Base-by-base conservation (phyloP, 1,140 invertebrate species). In the Melipona quadrifasciata region DNA sequence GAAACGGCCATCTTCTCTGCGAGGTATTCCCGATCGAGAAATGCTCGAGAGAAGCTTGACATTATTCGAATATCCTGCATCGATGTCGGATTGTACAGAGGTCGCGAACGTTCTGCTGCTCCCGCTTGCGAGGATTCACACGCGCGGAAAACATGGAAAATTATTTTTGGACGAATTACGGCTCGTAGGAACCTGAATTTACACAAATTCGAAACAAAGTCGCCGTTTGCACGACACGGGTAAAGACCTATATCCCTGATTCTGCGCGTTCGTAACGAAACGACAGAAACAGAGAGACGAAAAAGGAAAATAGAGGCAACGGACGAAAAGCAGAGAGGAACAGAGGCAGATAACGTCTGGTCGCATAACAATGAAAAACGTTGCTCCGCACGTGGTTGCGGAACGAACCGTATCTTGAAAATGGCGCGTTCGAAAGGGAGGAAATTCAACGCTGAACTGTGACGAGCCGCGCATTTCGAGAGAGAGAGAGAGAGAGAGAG, bases 381-480 rank as follows among this genome's bases (percentile, higher is more conserved):
- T 24, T n/a, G 1, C 14, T 16, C 21, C 24, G n/a, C n/a, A 34
- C 10, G 1, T 6, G 4, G 53, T 12, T 57, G 51, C 19, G 10
- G n/a, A 8, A 12, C 5, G 5, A 47, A 47, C 39, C 6, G 39
- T 81, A 53, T 81, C 80, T 64, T 12, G 57, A 80, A 68, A 61
- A 68, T 76, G 53, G 65, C 71, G 76, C 34, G 71, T 79, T 84
- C 61, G 47, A 58, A 77, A 19, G 73, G 74, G 78, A 27, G 16
- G 53, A 73, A 67, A 81, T 68, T 80, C 58, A 71, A 64, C 57
- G 64, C 47, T 72, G 77, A 71, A 21, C 19, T 24, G 39, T 31
- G 72, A 74, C 85, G 80, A 65, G 84, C 87, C 88, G 80, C 83
- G 90, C 83, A 90, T 92, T 85, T 90, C 88, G 87, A 90, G 86